phyloP scores from a whole-genome alignment of 2,113 vertebrate species.

The Colius striatus region DNA sequence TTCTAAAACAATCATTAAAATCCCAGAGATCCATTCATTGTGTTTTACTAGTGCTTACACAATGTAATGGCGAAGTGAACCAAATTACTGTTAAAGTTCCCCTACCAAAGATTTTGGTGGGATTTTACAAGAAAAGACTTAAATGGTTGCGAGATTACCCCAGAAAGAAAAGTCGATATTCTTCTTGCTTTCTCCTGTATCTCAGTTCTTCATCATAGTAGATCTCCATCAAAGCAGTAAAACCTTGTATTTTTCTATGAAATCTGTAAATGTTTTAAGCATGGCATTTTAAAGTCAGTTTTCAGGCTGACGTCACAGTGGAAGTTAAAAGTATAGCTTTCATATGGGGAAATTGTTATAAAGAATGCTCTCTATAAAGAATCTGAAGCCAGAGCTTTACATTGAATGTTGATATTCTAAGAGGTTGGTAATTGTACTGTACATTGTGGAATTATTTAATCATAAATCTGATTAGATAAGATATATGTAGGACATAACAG shows the following conservation, averaged over 20 bases:
- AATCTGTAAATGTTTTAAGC: background rate
- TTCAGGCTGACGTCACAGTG: background rate
- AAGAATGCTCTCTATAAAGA: background rate
- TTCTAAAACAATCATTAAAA: background rate
- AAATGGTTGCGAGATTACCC: background rate
- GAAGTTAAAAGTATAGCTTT: background rate
- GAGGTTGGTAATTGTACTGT: background rate
- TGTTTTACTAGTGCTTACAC: background rate
- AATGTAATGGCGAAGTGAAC: background rate
- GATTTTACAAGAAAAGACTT: background rate
- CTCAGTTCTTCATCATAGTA: background rate
- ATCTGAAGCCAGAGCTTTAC: background rate
- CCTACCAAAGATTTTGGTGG: background rate
- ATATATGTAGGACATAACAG: background rate
- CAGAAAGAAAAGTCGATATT: background rate
- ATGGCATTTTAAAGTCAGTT: background rate
- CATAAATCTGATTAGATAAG: background rate
- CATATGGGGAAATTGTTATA: background rate
- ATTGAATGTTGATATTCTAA: background rate
- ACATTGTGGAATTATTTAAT: background rate
- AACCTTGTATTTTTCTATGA: background rate
- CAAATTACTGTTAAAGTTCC: background rate
- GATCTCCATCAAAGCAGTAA: background rate
- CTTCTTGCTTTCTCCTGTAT: background rate
- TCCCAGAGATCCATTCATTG: background rate